Base-by-base conservation (phyloP, 2,797 vertebrate species). In the Phalloptychus januarius region DNA sequence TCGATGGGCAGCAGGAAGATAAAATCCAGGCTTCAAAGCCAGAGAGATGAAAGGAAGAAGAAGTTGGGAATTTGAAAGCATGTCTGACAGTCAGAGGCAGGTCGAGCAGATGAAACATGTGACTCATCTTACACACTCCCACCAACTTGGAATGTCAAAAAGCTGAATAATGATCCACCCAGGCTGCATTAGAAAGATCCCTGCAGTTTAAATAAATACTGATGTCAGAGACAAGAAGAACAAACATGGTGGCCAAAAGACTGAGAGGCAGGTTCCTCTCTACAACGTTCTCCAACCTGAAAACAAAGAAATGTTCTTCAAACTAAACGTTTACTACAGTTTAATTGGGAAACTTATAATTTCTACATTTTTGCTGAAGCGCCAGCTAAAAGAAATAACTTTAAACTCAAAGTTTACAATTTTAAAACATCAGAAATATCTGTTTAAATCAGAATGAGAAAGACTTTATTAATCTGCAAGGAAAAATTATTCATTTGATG, bases 51-150 rank as follows among this genome's bases (percentile, higher is more conserved):
- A 16, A 70, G 40, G 11, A 69, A 69, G 20, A 1, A 28, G 65
- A 44, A n/a, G 67, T 70, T 44, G 67, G 40, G 33, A 15, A 12
- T 70, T 70, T 70, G 54, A 58, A 56, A n/a, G 44, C 40, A n/a
- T n/a, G 40, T 28, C 67, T 70, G 67, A 70, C 67, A 70, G 67
- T n/a, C 38, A 44, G 23, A 44, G 67, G n/a, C 67, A n/a, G 65
- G 65, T 44, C 40, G 40, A 69, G 38, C 67, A 70, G 67, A 70
- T 70, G 16, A 78, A 75, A 56, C 72, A 36, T 25, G 38, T 77
- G 67, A 70, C 67, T 76, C 7, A 69, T 58, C 31, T 70, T 70
- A 70, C 67, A 70, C 67, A 70, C 67, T 44, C 67, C 38, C 67
- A 70, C 67, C 67, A 70, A n/a, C 40, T 28, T 44, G 38, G 25